These are phyloP conservation scores for Cheumatopsyche charites DNA, from an alignment of 1,140 invertebrate genomes.

Conservation along the genomic window DNA sequence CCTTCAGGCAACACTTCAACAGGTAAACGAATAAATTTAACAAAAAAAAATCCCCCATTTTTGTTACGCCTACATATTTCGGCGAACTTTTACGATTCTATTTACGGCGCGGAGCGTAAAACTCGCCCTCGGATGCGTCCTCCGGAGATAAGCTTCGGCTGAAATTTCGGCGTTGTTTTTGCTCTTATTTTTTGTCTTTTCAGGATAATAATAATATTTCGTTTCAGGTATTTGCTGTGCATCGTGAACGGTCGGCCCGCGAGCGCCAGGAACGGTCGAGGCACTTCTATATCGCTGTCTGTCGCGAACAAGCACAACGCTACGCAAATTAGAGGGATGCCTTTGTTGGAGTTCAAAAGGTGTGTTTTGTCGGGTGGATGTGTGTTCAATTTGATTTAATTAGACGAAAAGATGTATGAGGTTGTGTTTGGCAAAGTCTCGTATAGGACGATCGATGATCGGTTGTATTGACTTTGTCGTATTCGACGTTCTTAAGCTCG, in stretches of 20 bases:
- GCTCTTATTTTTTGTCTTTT: background rate
- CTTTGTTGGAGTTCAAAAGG: slow-evolving; percentile 44
- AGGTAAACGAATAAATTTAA: slow-evolving; percentile 58
- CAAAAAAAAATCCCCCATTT: too few relatives aligned
- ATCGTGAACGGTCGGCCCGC: slow-evolving; percentile 29
- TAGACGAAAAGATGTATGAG: too few relatives aligned
- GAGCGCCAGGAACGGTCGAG: slow-evolving; percentile 36
- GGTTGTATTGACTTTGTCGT: too few relatives aligned
- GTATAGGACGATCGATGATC: too few relatives aligned
- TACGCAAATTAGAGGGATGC: slow-evolving; percentile 41
- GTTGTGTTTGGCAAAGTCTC: too few relatives aligned
- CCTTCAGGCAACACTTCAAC: slow-evolving; percentile 79
- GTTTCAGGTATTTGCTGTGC: slow-evolving; percentile 44
- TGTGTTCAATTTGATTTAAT: too few relatives aligned
- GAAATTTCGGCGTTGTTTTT: background rate
- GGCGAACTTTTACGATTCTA: background rate
- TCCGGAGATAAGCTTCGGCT: too few relatives aligned
- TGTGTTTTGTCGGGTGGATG: too few relatives aligned
- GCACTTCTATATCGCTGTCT: slow-evolving; percentile 43
- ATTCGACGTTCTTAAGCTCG: too few relatives aligned
- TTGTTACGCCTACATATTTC: too few relatives aligned
- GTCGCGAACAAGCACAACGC: slow-evolving; percentile 45
- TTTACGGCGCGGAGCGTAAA: slow-evolving; percentile 18
- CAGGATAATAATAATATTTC: slow-evolving; percentile 2
- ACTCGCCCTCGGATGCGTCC: too few relatives aligned